Conservation (phyloP, 2,113 vertebrate species). For the Motacilla alba region DNA sequence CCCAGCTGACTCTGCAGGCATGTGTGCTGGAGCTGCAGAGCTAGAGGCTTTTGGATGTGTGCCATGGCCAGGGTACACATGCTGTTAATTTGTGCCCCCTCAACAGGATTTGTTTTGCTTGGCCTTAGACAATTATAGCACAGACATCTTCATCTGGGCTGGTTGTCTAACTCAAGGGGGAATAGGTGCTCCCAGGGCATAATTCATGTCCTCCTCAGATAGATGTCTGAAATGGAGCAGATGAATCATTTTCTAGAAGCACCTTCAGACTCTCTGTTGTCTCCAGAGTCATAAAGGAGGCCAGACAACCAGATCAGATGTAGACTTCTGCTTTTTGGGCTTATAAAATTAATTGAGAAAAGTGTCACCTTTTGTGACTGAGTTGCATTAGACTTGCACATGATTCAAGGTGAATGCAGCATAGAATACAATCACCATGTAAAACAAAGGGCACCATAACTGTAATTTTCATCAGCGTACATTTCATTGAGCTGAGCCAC, state of each 20-base stretch:
- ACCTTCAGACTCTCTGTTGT: not conserved
- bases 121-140: not conserved
- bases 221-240: slow-evolving; percentile 2
- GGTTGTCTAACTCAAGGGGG: not conserved
- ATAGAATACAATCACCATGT: not conserved
- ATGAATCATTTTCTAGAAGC: slow-evolving; percentile 42
- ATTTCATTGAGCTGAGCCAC: not conserved
- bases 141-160: not conserved
- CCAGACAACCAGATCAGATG: slow-evolving; percentile 3
- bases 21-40: not conserved
- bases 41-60: not conserved
- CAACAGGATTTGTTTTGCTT: not conserved
- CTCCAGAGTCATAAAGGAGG: slow-evolving; percentile 26
- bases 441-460: not conserved
- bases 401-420: not conserved
- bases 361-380: not conserved
- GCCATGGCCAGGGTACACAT: not conserved
- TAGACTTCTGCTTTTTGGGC: not conserved
- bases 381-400: not conserved
- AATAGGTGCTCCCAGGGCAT: not conserved
- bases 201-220: not conserved
- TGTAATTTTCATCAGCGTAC: not conserved
- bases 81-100: not conserved
- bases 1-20: not conserved
- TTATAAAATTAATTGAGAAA: not conserved